These are phyloP conservation scores for Hoplodrina ambigua DNA, from an alignment of 2,888 invertebrate genomes.

Conservation along the genomic window DNA sequence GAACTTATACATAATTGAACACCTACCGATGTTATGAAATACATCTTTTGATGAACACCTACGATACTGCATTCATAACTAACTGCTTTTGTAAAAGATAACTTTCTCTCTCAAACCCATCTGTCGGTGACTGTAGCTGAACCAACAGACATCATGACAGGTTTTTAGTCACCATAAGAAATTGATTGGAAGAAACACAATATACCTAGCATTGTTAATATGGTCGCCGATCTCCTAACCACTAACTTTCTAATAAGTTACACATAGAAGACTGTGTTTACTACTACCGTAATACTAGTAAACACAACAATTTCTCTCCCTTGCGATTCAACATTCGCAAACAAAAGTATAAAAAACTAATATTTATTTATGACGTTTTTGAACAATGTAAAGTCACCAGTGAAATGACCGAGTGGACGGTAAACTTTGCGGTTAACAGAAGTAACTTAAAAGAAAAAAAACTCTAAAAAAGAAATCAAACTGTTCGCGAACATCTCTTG, in stretches of 20 bases:
- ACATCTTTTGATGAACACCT: neutral
- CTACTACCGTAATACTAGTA: no score
- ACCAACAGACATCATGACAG: constrained; percentile 22
- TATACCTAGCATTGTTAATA: neutral
- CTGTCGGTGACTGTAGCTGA: constrained; percentile 47
- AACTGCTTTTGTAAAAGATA: neutral
- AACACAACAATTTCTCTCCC: no score
- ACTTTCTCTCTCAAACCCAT: neutral
- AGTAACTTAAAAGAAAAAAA: constrained; percentile 20
- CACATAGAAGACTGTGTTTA: neutral
- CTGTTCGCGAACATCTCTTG: constrained; percentile 61
- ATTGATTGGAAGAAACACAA: constrained; percentile 20
- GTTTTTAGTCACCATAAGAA: constrained; percentile 27
- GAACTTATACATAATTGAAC: neutral
- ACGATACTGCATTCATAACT: neutral
- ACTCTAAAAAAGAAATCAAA: constrained; percentile 40
- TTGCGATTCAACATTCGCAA: neutral
- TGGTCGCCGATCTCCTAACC: neutral
- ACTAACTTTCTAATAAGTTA: neutral
- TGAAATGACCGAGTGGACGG: neutral
- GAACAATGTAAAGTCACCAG: constrained; percentile 1
- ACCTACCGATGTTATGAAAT: neutral
- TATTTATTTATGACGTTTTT: neutral
- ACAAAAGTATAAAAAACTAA: neutral
- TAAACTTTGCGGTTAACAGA: constrained; percentile 20